Base-by-base conservation (phyloP, 2,797 vertebrate genomes). In the Leuciscus waleckii region DNA sequence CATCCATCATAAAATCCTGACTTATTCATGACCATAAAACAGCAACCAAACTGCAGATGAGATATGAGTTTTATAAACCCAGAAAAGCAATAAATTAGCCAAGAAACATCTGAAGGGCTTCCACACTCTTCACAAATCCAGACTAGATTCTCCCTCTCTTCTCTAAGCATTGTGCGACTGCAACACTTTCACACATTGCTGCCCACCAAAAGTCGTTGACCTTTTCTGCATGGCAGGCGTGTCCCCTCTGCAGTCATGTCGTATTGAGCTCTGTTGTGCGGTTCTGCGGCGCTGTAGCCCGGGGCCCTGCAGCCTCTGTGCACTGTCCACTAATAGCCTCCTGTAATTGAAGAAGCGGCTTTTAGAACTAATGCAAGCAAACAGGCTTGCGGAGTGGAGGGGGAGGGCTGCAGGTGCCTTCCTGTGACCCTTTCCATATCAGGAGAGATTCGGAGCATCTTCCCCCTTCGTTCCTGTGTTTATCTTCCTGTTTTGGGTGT, bases 311-410 rank as follows among this genome's bases (percentile, higher is more conserved):
- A 87, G 87, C 83, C 69, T 76, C 81, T 86, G 63, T 84, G 93
- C 91, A 89, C 91, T 95, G 94, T 95, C 94, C 94, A 92, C 92
- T 88, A 92, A 92, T 90, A 86, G 89, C 87, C 89, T 89, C 90
- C 90, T 94, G 93, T 94, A 95, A 94, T 93, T 94, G 93, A 95
- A 95, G 95, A 94, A 93, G 93, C 93, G 91, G 92, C 92, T 93
- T 91, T 89, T 56, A 85, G 88, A 87, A 82, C 86, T 93, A 93
- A 95, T 93, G 93, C 92, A 92, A 89, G 91, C 90, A 89, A 89
- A 90, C 87, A 90, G 89, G 84, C 88, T 85, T 16, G 71, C 37
- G 7, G 77, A 74, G 85, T 17, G 70, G 61, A 46, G 78, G 29
- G 51, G 37, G 58, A n/a, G 68, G 65, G 39, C 26, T 86, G 89